Evolutionary conservation across 64 coral and sea anemone genomes (phyloP), one percentile per base, ranked within the genome.

Genomic region (Montipora cactus): DNA sequence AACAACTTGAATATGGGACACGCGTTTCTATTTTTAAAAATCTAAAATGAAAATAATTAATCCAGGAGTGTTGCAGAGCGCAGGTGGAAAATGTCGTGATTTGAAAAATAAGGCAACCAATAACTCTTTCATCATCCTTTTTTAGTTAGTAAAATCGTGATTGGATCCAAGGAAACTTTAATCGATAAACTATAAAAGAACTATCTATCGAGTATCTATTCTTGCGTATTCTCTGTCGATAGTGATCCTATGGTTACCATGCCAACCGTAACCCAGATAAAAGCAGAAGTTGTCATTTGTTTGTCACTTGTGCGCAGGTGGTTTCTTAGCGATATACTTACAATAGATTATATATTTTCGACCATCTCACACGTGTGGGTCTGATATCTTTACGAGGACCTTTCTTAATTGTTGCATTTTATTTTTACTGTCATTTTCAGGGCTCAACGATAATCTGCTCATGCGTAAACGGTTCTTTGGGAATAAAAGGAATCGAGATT

Each of bases 261-360:
- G 82, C 70, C 82, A 28, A 72, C 49, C 11, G 15, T 86, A 71
- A 21, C 61, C 82, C 46, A 86, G 46, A 50, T 19, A 86, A 72
- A 86, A 72, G 82, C 46, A 48, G 11, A 14, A 47, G 80, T 22
- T 83, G 57, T 64, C 80, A 83, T 62, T 44, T 19, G 25, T 22
- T 71, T 86, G 66, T 86, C 82, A 86, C 47, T 86, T 19, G 19
- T 8, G 8, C 46, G 14, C 82, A 86, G 82, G 82, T 86, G 82
- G 49, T 78, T 86, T 70, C 45, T 5, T 37, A 23, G 16, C 10
- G 82, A 66, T 45, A 18, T 23, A 21, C 47, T 49, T 14, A 46
- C 67, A 69, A 84, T 18, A 37, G 67, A 15, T 18, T 67, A 61
- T 67, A 55, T 46, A 47, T 84, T 67, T 70, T 84, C 44, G 8